These are phyloP conservation scores for Cephonodes hylas DNA, from an alignment of 2,888 invertebrate genomes.

Conservation along the genomic window DNA sequence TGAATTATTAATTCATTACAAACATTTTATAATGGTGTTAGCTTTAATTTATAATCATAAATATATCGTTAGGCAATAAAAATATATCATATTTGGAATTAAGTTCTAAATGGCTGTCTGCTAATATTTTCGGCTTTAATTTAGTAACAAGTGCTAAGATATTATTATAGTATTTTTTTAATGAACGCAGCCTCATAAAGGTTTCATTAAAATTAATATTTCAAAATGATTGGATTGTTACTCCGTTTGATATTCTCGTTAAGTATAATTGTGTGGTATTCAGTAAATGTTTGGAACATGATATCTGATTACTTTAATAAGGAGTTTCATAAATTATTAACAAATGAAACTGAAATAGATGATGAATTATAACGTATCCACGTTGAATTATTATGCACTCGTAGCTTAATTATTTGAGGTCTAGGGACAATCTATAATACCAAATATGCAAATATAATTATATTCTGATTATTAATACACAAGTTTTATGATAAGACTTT, in stretches of 20 bases:
- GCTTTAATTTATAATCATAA: background rate
- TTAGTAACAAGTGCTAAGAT: background rate
- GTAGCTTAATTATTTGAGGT: no score
- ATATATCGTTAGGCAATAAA: background rate
- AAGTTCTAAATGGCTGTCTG: background rate
- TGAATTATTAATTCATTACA: background rate
- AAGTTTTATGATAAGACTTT: no score
- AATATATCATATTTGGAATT: background rate
- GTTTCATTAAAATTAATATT: background rate
- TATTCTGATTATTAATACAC: no score
- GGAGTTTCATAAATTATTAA: slow-evolving; percentile 84
- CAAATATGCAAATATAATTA: no score
- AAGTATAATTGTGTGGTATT: slow-evolving; percentile 87
- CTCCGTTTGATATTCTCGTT: slow-evolving; percentile 84
- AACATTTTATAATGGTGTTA: background rate
- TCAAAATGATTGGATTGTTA: slow-evolving; percentile 82
- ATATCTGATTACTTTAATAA: slow-evolving; percentile 88
- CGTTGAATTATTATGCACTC: no score
- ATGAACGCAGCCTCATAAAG: background rate
- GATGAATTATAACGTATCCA: slow-evolving; percentile 19
- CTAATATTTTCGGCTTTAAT: background rate
- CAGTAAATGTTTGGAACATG: slow-evolving; percentile 84
- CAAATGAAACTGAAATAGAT: slow-evolving; percentile 44
- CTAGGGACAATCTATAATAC: no score
- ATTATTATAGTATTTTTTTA: no score